These are phyloP conservation scores for Cheumatopsyche charites DNA, from an alignment of 1,140 invertebrate species.

Conservation along the genomic window DNA sequence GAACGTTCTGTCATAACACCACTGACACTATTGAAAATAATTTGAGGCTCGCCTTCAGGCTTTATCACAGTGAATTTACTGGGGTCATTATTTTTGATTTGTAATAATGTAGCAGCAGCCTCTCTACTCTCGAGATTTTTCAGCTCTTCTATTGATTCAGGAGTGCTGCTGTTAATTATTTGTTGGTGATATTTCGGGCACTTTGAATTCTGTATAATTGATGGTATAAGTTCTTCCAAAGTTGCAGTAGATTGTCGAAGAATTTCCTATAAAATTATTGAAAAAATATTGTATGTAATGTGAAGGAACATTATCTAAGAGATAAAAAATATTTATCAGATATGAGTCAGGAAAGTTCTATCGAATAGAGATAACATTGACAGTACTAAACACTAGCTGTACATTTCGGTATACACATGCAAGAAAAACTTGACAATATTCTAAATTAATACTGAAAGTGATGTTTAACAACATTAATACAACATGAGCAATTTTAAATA, in stretches of 20 bases:
- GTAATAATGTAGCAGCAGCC: constrained; percentile 59
- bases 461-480: no score
- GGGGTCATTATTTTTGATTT: constrained; percentile 62
- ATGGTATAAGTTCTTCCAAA: constrained; percentile 60
- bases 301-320: neutral
- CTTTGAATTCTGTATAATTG: constrained; percentile 55
- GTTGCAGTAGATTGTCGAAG: constrained; percentile 58
- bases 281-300: neutral
- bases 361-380: neutral
- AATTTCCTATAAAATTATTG: constrained; percentile 56
- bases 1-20: constrained; percentile 57
- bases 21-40: constrained; percentile 60
- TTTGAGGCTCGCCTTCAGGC: constrained; percentile 55
- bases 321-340: constrained; percentile 7
- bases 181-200: constrained; percentile 52
- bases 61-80: constrained; percentile 59
- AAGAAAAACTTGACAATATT: no score
- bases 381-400: no score
- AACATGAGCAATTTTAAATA: neutral
- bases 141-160: constrained; percentile 62
- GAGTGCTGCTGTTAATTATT: constrained; percentile 57
- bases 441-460: no score
- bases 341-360: neutral
- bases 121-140: constrained; percentile 61
- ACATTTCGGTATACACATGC: no score